Evolutionary conservation across 1,140 invertebrate species (phyloP).

Genomic region (Drusus annulatus): DNA sequence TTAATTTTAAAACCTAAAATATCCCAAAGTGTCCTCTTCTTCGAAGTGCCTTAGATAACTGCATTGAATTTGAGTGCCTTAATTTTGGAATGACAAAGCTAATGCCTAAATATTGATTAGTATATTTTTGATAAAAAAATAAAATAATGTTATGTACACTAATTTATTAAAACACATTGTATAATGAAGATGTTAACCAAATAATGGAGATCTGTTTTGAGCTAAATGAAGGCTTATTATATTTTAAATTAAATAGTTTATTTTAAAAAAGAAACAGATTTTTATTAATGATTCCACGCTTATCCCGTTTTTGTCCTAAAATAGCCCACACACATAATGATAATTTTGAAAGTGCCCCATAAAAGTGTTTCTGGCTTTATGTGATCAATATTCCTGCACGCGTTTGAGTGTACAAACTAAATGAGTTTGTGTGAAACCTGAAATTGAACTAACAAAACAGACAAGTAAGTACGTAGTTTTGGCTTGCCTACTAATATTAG

Average conservation of each 20-base stretch:
- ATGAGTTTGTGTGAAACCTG: slow-evolving; percentile 8
- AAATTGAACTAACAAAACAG: slow-evolving; percentile 27
- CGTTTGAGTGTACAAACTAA: slow-evolving; percentile 14
- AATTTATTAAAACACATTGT: slow-evolving; percentile 21
- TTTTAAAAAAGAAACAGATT: slow-evolving; percentile 1
- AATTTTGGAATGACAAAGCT: too few species aligned
- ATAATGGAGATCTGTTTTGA: slow-evolving; percentile 20
- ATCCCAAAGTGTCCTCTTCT: too few species aligned
- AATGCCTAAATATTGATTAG: too few species aligned
- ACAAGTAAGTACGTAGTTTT: slow-evolving; percentile 19
- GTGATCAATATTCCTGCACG: slow-evolving; percentile 26
- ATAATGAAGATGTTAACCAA: slow-evolving; percentile 26
- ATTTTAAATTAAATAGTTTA: slow-evolving; percentile 28
- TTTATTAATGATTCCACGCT: slow-evolving; percentile 16
- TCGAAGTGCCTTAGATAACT: slow-evolving; percentile 1
- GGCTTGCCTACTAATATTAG: slow-evolving; percentile 26
- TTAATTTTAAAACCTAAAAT: too few species aligned
- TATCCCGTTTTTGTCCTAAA: too few species aligned
- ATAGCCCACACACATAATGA: neutral
- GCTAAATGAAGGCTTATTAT: slow-evolving; percentile 16
- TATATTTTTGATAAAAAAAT: too few species aligned
- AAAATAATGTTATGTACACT: neutral
- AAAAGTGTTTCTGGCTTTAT: slow-evolving; percentile 12
- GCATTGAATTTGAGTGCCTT: neutral
- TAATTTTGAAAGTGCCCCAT: neutral